Evolutionary conservation across 2,113 vertebrate genomes (phyloP), one percentile per base, ranked within the genome.

Genomic region (Cisticola juncidis): DNA sequence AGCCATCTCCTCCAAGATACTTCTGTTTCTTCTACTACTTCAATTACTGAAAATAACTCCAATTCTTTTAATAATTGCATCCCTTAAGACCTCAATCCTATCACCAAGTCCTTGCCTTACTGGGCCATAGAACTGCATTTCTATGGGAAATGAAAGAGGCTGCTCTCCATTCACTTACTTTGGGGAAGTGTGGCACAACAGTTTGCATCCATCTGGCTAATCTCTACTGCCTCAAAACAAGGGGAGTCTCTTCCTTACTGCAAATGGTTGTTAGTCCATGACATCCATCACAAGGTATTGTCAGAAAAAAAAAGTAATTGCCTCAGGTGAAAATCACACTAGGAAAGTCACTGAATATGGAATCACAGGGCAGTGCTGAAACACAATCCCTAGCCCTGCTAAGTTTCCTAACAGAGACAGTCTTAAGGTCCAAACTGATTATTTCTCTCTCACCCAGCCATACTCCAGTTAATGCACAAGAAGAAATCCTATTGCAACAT

Each of bases 241-340:
- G 12, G 14, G 4, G 3, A 9, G 2, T 10, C 76, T 54, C 47
- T 60, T 85, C 18, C 10, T 44, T 35, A 6, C 19, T 64, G 35
- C 22, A 86, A 76, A 64, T 8, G 5, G 40, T 35, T 3, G 0
- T 17, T 48, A 51, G 44, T 47, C 50, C 38, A 58, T 0, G 0
- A 47, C 19, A 66, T 14, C 20, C 33, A 51, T 16, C 74, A 65
- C 19, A 69, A 72, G 10, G 22, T 14, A 19, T 17, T 51, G 19
- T 20, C 62, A 82, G 44, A 19, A 48, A 29, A 23, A 12, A 11
- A 47, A 47, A 19, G 12, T 5, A 11, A 81, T 35, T 92, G n/a
- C 22, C 74, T 82, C 22, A 9, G 15, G 31, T 68, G n/a, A 85
- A 86, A 86, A 72, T 47, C 28, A 60, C 16, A 44, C n/a, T 36